Evolutionary conservation across 2,797 vertebrate species (phyloP).

Genomic region (Sebastes hubbsi): DNA sequence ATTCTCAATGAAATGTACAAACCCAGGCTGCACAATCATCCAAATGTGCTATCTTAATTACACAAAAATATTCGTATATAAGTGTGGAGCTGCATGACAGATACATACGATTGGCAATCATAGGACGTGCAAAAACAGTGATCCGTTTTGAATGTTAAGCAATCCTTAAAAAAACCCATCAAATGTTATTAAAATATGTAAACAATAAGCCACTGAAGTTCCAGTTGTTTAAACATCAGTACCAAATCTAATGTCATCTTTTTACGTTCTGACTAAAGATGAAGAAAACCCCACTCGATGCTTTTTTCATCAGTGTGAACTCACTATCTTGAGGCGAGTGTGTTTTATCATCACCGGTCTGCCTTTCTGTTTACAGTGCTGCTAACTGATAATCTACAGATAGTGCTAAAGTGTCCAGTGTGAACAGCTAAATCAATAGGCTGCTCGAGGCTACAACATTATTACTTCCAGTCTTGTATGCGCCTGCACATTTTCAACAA

Average conservation of each 20-base stretch:
- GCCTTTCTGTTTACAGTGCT: not conserved
- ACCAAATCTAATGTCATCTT: not conserved
- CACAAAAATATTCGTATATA: not conserved
- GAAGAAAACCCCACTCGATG: not conserved
- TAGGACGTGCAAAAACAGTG: not conserved
- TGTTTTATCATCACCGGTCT: not conserved
- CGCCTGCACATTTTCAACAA: not conserved
- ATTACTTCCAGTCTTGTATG: constrained; percentile 6
- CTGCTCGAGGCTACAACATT: not conserved
- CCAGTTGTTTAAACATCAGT: not conserved
- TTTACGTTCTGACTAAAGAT: not conserved
- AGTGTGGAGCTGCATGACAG: not conserved
- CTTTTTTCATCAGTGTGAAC: not conserved
- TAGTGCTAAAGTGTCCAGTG: not conserved
- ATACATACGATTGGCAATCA: not conserved
- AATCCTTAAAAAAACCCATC: not conserved
- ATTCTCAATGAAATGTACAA: not conserved
- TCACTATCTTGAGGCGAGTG: not conserved
- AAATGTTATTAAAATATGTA: too few relatives aligned
- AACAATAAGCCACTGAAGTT: too few relatives aligned
- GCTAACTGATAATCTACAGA: not conserved
- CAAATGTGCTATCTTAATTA: not conserved
- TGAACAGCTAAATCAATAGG: constrained; percentile 28
- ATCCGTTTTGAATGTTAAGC: not conserved
- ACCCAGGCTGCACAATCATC: not conserved